A percentile compares a stretch with the other conserved stretches of the same genome.
phyloP scores from a whole-genome alignment of 2,797 vertebrate genomes.

The Phoeniculus purpureus region DNA sequence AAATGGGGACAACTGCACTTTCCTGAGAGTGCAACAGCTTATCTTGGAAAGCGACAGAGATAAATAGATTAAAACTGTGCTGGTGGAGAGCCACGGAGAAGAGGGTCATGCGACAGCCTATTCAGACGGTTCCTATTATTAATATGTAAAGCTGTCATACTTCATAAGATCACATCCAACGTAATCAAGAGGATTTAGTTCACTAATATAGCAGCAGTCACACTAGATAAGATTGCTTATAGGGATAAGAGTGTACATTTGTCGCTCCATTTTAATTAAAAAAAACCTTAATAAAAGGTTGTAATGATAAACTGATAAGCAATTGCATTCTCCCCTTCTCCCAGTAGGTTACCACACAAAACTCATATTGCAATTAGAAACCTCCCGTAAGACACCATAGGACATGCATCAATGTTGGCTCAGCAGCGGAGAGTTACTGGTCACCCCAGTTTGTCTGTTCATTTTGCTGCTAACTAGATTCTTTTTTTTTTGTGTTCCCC shows the following conservation, averaged over 20 bases:
- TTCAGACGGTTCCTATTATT: constrained; percentile 67
- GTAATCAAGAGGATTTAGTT: constrained; percentile 74
- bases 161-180: constrained; percentile 73
- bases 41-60: constrained; percentile 31
- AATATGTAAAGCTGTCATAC: constrained; percentile 74
- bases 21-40: not conserved
- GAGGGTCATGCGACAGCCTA: constrained; percentile 60
- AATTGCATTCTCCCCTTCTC: constrained; percentile 51
- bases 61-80: constrained; percentile 53
- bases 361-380: constrained; percentile 66
- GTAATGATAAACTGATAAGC: constrained; percentile 73
- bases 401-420: constrained; percentile 49
- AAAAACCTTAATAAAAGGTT: constrained; percentile 75
- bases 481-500: not conserved
- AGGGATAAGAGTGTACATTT: constrained; percentile 72
- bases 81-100: constrained; percentile 53
- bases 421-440: constrained; percentile 17
- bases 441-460: constrained; percentile 36
- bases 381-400: constrained; percentile 54
- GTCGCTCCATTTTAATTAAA: constrained; percentile 72
- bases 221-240: constrained; percentile 73
- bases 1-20: not conserved
- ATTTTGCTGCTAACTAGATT: constrained; percentile 50
- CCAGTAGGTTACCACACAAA: constrained; percentile 55
- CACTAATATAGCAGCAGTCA: constrained; percentile 71